Conservation (phyloP, 2,888 invertebrate species). For the Acanthosoma haemorrhoidale region DNA sequence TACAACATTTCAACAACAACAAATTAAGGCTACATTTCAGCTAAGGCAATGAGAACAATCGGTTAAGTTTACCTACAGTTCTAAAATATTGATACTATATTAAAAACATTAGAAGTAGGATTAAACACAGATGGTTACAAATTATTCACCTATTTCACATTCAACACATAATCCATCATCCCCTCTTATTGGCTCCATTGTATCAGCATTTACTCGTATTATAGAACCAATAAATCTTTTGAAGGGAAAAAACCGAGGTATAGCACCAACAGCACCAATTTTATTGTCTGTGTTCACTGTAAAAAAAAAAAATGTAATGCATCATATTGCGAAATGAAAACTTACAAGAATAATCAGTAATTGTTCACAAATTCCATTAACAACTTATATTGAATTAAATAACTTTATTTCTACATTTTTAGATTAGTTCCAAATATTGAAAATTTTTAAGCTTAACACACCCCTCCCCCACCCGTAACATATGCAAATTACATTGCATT, state of each 20-base stretch:
- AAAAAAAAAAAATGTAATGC: slow-evolving; percentile 43
- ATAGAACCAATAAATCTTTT: slow-evolving; percentile 62
- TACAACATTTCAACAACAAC: too few species aligned
- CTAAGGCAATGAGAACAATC: background rate
- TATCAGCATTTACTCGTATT: slow-evolving; percentile 59
- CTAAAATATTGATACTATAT: background rate
- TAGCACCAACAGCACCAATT: slow-evolving; percentile 86
- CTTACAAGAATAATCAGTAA: too few species aligned
- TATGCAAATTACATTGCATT: too few species aligned
- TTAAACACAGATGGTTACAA: background rate
- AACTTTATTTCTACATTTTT: too few species aligned
- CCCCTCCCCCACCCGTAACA: too few species aligned
- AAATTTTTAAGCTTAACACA: too few species aligned
- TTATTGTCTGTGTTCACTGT: slow-evolving; percentile 84
- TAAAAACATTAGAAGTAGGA: background rate
- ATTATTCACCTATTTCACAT: slow-evolving; percentile 60
- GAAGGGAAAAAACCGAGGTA: slow-evolving; percentile 60
- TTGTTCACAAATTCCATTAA: too few species aligned
- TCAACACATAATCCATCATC: slow-evolving; percentile 62
- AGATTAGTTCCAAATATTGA: too few species aligned
- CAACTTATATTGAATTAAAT: too few species aligned
- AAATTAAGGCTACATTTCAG: too few species aligned
- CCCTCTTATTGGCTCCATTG: slow-evolving; percentile 57
- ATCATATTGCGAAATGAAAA: too few species aligned
- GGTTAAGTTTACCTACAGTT: too few species aligned